Evolutionary conservation across 2,113 vertebrate genomes (phyloP), one percentile per base, ranked within the genome.

Genomic region (Anarhynchus alexandrinus): DNA sequence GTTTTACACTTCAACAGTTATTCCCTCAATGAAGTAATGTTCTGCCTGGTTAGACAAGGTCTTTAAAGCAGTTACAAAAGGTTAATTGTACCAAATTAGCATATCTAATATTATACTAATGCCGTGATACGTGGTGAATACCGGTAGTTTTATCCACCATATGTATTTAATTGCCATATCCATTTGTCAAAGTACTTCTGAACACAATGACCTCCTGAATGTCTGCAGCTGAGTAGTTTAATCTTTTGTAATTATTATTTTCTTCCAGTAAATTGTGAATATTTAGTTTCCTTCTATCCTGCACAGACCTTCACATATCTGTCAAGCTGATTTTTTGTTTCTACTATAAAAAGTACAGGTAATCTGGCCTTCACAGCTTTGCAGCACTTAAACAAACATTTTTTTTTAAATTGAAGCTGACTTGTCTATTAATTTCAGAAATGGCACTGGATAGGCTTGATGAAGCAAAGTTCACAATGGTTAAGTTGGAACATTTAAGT

Each of bases 61-160:
- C 87, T 97, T 97, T 95, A 97, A 95, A 97, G 65, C 57, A 96
- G 97, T 98, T 97, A 91, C 9, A 80, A 91, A 93, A 98, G 91
- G 85, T 95, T 96, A 98, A 96, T 97, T 97, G 58, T 82, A 71
- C 64, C 49, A 94, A 89, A 97, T 97, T 97, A 96, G 5, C 82
- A 78, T 84, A 88, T 36, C n/a, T 97, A 96, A 95, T 90, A 67
- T 74, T 25, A 94, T 88, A 90, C 58, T 59, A 93, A 72, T 45
- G 19, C 11, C 22, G 88, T 5, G 38, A 83, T 86, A 54, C 13
- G 16, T 54, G 26, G 40, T 62, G 74, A 95, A 85, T 94, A 95
- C 3, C 1, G 25, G 86, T 73, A 77, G 12, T 91, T 62, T 76
- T 92, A 88, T 55, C 67, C 76, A 95, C 13, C 7, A 13, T 87